Evolutionary conservation across 1,140 invertebrate genomes (phyloP).

Genomic region (Drosophila tsacasi): DNA sequence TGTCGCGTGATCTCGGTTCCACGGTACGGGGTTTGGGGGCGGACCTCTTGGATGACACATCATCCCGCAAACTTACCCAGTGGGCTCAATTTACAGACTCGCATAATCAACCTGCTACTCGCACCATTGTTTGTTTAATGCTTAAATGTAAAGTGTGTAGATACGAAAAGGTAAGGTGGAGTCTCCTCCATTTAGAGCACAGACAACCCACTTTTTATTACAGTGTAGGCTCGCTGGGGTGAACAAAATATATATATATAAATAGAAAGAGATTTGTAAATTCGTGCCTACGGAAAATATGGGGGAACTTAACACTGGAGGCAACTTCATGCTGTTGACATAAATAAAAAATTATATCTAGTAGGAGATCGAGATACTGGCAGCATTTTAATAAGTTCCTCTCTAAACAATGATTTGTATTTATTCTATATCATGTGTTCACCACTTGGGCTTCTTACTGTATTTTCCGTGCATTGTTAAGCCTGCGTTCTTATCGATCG

Average conservation of each 20-base stretch:
- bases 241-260: too few species aligned
- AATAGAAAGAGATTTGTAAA: too few species aligned
- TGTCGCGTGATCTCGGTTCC: slow-evolving; percentile 42
- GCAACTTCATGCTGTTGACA: neutral
- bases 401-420: neutral
- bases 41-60: slow-evolving; percentile 48
- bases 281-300: too few species aligned
- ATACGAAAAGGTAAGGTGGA: neutral
- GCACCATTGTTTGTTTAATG: slow-evolving; percentile 33
- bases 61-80: neutral
- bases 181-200: neutral
- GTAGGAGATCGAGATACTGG: neutral
- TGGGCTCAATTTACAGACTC: slow-evolving; percentile 11
- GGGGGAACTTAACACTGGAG: neutral
- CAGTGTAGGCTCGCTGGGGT: neutral
- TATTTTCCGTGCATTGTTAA: slow-evolving; percentile 33
- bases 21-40: slow-evolving; percentile 19
- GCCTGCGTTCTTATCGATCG: slow-evolving; percentile 30
- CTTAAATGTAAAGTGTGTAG: slow-evolving; percentile 22
- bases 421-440: neutral
- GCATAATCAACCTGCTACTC: slow-evolving; percentile 16
- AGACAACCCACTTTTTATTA: slow-evolving; percentile 13
- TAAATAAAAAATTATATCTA: neutral
- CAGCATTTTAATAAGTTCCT: neutral
- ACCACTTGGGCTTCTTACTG: neutral